Conservation (phyloP, 2,113 vertebrate genomes). For the Pollimyrus isidori region DNA sequence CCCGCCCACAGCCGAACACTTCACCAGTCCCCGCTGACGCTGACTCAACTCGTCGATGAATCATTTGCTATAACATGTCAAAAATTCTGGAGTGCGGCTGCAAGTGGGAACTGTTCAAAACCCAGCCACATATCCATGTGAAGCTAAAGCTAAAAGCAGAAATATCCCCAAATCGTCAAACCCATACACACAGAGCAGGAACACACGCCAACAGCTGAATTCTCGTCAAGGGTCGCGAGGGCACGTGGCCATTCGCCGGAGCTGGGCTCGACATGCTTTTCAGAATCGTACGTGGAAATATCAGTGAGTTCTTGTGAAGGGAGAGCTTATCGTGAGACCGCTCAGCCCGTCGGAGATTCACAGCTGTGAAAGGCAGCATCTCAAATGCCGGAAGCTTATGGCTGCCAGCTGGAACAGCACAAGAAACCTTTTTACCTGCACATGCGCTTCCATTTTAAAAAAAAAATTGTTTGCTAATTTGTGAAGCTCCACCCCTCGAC, state of each 20-base stretch:
- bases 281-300: neutral
- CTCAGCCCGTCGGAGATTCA: neutral
- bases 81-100: conserved; percentile 15
- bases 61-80: conserved; percentile 14
- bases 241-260: neutral
- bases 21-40: conserved; percentile 14
- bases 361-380: neutral
- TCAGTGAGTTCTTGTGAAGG: neutral
- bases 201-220: neutral
- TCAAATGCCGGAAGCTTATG: neutral
- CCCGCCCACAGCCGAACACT: conserved; percentile 5
- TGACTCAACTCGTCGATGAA: conserved; percentile 11
- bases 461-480: neutral
- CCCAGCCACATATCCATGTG: neutral
- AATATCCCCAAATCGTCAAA: neutral
- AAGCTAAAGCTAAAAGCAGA: neutral
- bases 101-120: neutral
- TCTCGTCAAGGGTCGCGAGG: neutral
- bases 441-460: neutral
- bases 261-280: neutral
- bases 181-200: neutral
- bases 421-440: neutral
- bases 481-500: neutral
- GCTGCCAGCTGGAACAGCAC: neutral
- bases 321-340: neutral